Evolutionary conservation across 2,113 vertebrate genomes (phyloP), one percentile per base, ranked within the genome.

Genomic region (Sterna hirundo): DNA sequence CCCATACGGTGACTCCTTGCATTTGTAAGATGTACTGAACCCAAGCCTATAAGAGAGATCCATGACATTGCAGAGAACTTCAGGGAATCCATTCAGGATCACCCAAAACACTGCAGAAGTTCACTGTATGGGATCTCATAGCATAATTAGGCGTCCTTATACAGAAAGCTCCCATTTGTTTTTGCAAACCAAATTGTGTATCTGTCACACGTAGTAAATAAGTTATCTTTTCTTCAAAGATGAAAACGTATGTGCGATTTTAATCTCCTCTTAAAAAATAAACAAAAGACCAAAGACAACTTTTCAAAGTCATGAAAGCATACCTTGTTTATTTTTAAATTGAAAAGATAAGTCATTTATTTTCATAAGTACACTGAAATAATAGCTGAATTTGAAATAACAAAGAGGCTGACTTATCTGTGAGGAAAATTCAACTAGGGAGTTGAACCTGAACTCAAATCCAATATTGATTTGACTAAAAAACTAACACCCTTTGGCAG

Each of bases 301-400:
- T 95, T 92, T 83, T 87, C 47, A 22, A 84, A 91, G 57, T 76
- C 20, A 61, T 69, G 36, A 57, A 91, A 93, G 87, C 36, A 72
- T 69, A 22, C 18, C 32, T 29, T 84, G 36, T 91, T 94, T 90
- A 29, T 51, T 90, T 96, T 91, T 21, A 57, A 64, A 47, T 64
- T 58, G 27, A 91, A 69, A 69, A 81, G n/a, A 42, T 91, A 27
- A 54, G 32, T 93, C 20, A 52, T 76, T 83, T 90, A 44, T 96
- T 96, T 96, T 85, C 49, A 6, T 60, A 91, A 87, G 34, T 68
- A 26, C 32, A 46, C 40, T 85, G 77, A 93, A 96, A 84, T 82
- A 93, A 93, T 91, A 82, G 57, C 42, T 81, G 44, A 54, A 74
- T 88, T 74, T 89, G 69, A 75, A 93, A 81, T 86, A 95, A 93